Base-by-base conservation (phyloP, 2,888 invertebrate species). In the Agonopterix heracliana region DNA sequence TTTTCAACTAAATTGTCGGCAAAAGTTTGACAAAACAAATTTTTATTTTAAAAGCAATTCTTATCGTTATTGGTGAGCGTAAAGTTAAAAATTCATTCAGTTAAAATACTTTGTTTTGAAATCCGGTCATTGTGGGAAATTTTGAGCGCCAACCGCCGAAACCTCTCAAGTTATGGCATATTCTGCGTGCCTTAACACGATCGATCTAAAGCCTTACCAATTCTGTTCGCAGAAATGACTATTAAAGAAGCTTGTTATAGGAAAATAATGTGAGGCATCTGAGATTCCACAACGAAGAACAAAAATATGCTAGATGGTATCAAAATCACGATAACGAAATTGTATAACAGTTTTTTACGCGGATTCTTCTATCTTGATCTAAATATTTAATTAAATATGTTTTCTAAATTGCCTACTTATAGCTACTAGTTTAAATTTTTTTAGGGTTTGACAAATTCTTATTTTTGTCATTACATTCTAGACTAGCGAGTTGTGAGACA, bases 121-220 rank as follows among this genome's bases (percentile, higher is more conserved):
- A 61, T 63, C 61, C 51, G 52, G 56, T 59, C 52, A 56, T 55
- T 63, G 64, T 67, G 63, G 60, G 63, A 70, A 66, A 55, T 64
- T 59, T 48, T 45, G 53, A 51, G 54, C 51, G 44, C 51, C 43
- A 52, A 52, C 49, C 48, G 53, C 51, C 53, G 73, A 77, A 75
- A 61, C 73, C 75, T 57, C 66, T 43, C 50, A 76, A 72, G 71
- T 71, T 64, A 51, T 55, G 56, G 52, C 65, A 73, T 71, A 68
- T 72, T 71, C 71, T 55, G 62, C 70, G 64, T 69, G 54, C 60
- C 57, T 60, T 60, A 47, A 59, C 62, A 53, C 58, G 53, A 66
- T 66, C 59, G 63, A 68, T 65, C 63, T 55, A 56, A 63, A 66
- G 64, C 64, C 60, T 49, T 66, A 63, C 62, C 57, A 68, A 65